These are phyloP conservation scores for Hemitrygon akajei DNA, from an alignment of 2,797 vertebrate species.

Conservation along the genomic window DNA sequence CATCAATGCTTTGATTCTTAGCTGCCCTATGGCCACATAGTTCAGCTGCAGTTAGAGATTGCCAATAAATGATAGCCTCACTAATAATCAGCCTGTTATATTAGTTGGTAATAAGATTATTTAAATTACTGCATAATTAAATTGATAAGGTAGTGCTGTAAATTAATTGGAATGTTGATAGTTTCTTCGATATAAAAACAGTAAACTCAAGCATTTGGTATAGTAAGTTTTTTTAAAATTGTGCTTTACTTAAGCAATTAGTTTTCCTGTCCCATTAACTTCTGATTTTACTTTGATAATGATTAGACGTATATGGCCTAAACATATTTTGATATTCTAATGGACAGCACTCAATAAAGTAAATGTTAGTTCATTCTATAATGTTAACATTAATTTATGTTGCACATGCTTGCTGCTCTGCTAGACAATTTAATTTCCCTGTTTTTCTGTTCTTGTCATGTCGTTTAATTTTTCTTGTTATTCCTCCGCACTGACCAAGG, in stretches of 20 bases:
- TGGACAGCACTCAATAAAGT: neutral
- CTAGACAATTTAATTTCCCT: too few relatives aligned
- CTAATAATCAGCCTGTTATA: too few relatives aligned
- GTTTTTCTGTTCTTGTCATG: too few relatives aligned
- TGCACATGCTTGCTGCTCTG: neutral
- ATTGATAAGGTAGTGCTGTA: neutral
- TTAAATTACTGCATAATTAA: too few relatives aligned
- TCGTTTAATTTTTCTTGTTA: too few relatives aligned
- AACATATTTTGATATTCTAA: neutral
- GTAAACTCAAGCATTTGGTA: neutral
- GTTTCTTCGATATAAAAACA: neutral
- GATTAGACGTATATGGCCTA: neutral
- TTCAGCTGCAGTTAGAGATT: too few relatives aligned
- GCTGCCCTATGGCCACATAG: too few relatives aligned
- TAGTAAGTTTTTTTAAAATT: neutral
- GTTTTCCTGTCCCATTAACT: neutral
- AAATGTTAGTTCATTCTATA: neutral
- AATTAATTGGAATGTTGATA: neutral
- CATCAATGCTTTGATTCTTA: too few relatives aligned
- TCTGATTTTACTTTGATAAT: neutral
- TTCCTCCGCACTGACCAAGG: too few relatives aligned
- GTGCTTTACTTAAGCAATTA: neutral
- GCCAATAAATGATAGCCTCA: too few relatives aligned
- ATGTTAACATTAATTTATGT: neutral
- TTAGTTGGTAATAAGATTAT: too few relatives aligned